Evolutionary conservation across 2,888 invertebrate genomes (phyloP).

Genomic region (Piscicola geometra): DNA sequence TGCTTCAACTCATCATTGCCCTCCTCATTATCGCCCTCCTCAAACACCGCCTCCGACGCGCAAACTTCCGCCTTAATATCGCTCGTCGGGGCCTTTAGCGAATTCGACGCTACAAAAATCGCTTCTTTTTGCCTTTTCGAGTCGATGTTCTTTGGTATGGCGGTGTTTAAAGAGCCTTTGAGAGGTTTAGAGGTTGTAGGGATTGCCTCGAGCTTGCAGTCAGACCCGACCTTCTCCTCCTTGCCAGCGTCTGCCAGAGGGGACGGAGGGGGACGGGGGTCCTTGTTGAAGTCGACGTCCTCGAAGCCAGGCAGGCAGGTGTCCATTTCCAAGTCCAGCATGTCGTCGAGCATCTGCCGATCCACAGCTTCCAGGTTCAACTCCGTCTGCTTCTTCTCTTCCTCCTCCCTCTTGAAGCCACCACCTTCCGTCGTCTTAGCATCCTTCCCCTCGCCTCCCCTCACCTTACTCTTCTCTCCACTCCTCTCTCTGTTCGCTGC

Average conservation of each 20-base stretch:
- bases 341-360: background rate
- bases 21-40: background rate
- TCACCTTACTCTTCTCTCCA: background rate
- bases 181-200: background rate
- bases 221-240: background rate
- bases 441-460: background rate
- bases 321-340: slow-evolving; percentile 13
- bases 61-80: background rate
- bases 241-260: background rate
- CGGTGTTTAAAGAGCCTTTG: background rate
- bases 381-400: background rate
- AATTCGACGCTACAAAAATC: too few relatives aligned
- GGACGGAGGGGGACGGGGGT: slow-evolving; percentile 8
- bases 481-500: slow-evolving; percentile 1
- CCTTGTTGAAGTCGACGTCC: slow-evolving; percentile 14
- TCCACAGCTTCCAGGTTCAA: background rate
- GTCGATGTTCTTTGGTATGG: too few relatives aligned
- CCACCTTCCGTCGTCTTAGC: background rate
- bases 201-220: background rate
- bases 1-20: background rate
- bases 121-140: background rate
- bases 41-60: background rate
- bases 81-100: too few relatives aligned
- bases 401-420: background rate
- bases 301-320: background rate